Base-by-base conservation (phyloP, 2,113 vertebrate species). In the Rostratula benghalensis region DNA sequence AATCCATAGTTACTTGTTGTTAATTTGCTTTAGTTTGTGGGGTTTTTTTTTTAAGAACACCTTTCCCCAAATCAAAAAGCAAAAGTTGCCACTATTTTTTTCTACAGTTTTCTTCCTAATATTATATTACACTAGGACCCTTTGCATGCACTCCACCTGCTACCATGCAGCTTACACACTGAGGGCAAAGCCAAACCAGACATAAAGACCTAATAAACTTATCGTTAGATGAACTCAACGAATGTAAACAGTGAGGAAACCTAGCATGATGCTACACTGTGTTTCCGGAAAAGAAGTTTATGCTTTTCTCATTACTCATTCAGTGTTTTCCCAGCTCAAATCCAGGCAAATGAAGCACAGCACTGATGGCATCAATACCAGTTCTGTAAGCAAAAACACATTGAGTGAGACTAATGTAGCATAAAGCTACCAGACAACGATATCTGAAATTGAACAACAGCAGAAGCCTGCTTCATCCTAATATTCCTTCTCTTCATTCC, bases 381-480 rank as follows among this genome's bases (percentile, higher is more conserved):
- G 60, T 33, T 87, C 65, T 89, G 39, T 30, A 63, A 85, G 43
- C 33, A 76, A 2, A 13, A 63, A 71, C 10, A 63, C 43, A 30
- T 23, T 46, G 31, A 71, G 20, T 18, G 54, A 69, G 51, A 15
- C 35, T 41, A 63, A 30, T 1, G 14, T 1, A 74, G 37, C 41
- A 48, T 33, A 61, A 85, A 90, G 28, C 56, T 54, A 19, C 53
- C 37, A 67, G 50, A 41, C 28, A 28, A 24, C 14, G 51, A 39
- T 8, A 59, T 31, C 43, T 90, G 61, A 33, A 56, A 57, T 5
- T 33, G 11, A 83, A 68, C 0, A 0, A 17, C 0, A 78, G 37
- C 7, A 3, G 31, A 84, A 63, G 13, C 41, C 46, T 87, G 33
- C 18, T 71, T 79, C 61, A 37, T 54, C 79, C 48, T 59, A 37